Evolutionary conservation across 2,113 vertebrate genomes (phyloP).

Genomic region (Rhombomys opimus): DNA sequence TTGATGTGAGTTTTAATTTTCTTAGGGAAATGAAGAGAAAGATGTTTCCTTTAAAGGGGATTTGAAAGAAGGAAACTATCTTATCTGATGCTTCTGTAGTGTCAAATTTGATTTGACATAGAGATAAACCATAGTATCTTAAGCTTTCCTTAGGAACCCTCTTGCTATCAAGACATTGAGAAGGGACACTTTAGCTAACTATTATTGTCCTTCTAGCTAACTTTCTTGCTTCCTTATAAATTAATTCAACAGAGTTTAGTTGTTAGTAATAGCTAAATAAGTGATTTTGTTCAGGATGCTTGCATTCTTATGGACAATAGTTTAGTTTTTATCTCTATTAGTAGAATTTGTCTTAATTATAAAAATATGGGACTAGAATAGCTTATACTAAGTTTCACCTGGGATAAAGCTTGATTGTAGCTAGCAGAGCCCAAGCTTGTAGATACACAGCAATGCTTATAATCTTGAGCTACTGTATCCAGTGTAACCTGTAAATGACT

Average conservation of each 20-base stretch:
- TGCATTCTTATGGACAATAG: constrained; percentile 36
- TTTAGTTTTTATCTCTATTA: not conserved
- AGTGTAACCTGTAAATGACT: not conserved
- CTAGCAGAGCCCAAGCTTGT: not conserved
- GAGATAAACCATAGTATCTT: not conserved
- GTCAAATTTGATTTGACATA: not conserved
- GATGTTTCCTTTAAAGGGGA: not conserved
- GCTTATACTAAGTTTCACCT: constrained; percentile 6
- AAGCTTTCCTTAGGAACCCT: not conserved
- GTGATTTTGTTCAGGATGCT: constrained; percentile 4
- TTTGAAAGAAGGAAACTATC: not conserved
- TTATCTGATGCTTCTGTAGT: not conserved
- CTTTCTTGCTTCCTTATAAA: not conserved
- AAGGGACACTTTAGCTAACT: not conserved
- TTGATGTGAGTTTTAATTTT: not conserved
- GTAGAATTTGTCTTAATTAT: constrained; percentile 22
- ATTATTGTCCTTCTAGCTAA: not conserved
- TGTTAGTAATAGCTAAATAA: constrained; percentile 14
- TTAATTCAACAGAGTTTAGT: constrained; percentile 47
- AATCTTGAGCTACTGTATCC: not conserved
- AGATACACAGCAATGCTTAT: not conserved
- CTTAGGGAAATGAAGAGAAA: not conserved
- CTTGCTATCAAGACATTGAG: not conserved
- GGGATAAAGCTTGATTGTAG: not conserved
- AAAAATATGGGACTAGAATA: not conserved